Base-by-base conservation (phyloP, 2,113 vertebrate genomes). In the Lycaon pictus region DNA sequence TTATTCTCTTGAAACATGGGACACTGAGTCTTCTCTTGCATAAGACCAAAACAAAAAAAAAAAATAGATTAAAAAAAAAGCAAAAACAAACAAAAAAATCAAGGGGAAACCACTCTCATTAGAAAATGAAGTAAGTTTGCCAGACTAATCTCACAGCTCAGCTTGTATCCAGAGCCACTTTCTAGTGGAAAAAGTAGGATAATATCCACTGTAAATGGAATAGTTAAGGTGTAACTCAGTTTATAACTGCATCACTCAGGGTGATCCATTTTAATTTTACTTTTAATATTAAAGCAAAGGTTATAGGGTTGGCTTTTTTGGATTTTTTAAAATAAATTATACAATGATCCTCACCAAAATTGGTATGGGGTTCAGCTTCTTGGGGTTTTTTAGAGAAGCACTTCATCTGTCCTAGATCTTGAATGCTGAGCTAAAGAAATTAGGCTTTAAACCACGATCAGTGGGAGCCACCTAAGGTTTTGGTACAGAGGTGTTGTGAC, bases 51-150 rank as follows among this genome's bases (percentile, higher is more conserved):
- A 43, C 5, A 48, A 80, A 84, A 1, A 71, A 80, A 3, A 72
- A 22, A 22, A 22, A 62, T 43, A 43, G 6, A 43, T 43, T 43
- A 43, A 80, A 3, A 72, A 37, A 22, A 22, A 22, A 62, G 23
- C 9, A 10, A 23, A 58, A 90, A 53, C 65, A 90, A 65, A 58
- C 82, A 82, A 71, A 58, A 27, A 80, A 82, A 74, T 72, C 29
- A 83, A 93, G 17, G n/a, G 13, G 27, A 86, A 96, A 85, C 43
- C 58, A 93, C 43, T 79, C 22, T 81, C 63, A 19, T 80, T 83
- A 90, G 56, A 62, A 96, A 94, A 90, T 62, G 20, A 86, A 80
- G 74, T 55, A 56, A 79, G 93, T 85, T 65, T 88, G 25, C 82
- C 56, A 84, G 20, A 17, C n/a, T 65, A 63, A 62, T 71, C 32